Conservation (phyloP, 92 coral and sea anemone genomes). For the Umimayanthus chanpuru region DNA sequence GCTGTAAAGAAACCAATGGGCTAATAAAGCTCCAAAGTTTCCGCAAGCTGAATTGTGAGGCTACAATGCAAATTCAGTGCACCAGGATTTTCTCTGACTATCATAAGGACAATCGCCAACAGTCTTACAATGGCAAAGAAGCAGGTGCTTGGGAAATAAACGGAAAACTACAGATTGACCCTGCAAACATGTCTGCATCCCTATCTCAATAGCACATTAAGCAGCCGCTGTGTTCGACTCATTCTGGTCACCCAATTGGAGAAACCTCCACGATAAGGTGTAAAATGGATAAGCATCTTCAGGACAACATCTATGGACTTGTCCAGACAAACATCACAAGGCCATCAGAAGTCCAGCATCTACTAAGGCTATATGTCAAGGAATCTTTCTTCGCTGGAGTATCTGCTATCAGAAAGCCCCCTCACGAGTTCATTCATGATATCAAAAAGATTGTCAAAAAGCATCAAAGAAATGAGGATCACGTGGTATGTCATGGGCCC, state of each 20-base stretch:
- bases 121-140: constrained; percentile 18
- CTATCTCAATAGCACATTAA: constrained; percentile 40
- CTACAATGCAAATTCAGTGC: constrained; percentile 8
- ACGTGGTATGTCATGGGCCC: constrained; percentile 55
- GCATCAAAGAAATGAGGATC: constrained; percentile 54
- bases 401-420: constrained; percentile 28
- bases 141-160: constrained; percentile 14
- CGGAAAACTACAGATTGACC: constrained; percentile 18
- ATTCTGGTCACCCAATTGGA: constrained; percentile 47
- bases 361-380: constrained; percentile 28
- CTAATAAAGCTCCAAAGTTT: background rate
- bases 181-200: constrained; percentile 1
- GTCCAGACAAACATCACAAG: constrained; percentile 45
- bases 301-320: constrained; percentile 35
- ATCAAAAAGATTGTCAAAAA: constrained; percentile 43
- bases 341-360: constrained; percentile 40
- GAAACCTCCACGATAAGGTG: constrained; percentile 33
- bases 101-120: constrained; percentile 15
- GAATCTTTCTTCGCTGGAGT: constrained; percentile 46
- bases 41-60: constrained; percentile 18
- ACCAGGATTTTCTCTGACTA: constrained; percentile 27
- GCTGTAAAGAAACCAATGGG: too few relatives aligned
- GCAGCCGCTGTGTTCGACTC: constrained; percentile 44
- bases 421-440: constrained; percentile 48
- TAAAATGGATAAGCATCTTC: constrained; percentile 38